A percentile compares a stretch with the other conserved stretches of the same genome.
phyloP scores from a whole-genome alignment of 1,140 invertebrate species.

The Helicorthomorpha holstii region DNA sequence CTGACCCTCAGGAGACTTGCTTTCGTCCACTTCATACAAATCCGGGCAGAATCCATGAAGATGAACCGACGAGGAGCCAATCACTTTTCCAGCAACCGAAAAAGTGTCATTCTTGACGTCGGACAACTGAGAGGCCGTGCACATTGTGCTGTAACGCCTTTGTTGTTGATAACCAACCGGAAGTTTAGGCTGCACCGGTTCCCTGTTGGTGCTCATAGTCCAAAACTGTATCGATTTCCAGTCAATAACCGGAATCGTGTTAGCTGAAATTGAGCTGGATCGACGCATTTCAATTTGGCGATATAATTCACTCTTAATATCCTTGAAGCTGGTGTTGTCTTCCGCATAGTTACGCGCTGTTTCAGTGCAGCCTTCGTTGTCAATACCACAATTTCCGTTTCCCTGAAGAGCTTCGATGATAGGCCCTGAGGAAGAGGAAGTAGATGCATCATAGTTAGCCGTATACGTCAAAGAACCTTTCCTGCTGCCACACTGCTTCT shows the following conservation, averaged over 20 bases:
- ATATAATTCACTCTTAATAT: conserved; percentile 1
- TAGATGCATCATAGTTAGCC: no score
- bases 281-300: conserved; percentile 11
- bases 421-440: conserved; percentile 1
- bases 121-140: not conserved
- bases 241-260: conserved; percentile 27
- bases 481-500: not conserved
- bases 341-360: not conserved
- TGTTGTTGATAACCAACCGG: conserved; percentile 15
- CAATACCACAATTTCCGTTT: not conserved
- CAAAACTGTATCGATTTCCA: conserved; percentile 31
- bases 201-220: conserved; percentile 19
- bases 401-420: no score
- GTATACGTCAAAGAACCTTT: conserved; percentile 3
- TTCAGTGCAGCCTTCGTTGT: conserved; percentile 2
- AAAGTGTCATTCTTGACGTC: not conserved
- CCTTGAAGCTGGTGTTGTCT: no score
- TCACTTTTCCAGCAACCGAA: conserved; percentile 7
- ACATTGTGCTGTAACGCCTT: conserved; percentile 20
- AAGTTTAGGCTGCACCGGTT: no score
- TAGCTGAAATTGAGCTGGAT: conserved; percentile 11
- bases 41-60: conserved; percentile 23
- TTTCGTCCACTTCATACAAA: conserved; percentile 24
- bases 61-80: conserved; percentile 19
- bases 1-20: conserved; percentile 15